Conservation (phyloP, 2,113 vertebrate genomes). For the Trogon melanurus region DNA sequence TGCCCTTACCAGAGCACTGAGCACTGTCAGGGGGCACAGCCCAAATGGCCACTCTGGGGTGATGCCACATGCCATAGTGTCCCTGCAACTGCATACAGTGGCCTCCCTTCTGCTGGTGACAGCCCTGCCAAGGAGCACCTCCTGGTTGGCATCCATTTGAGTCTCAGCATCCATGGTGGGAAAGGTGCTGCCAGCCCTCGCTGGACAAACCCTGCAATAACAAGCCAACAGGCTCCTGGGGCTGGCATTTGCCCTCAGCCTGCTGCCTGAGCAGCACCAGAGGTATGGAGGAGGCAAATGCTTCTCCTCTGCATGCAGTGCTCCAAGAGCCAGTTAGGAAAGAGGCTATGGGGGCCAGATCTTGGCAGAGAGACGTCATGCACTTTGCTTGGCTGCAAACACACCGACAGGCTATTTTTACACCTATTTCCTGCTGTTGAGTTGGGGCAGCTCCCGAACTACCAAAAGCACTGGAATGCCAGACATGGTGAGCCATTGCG, state of each 20-base stretch:
- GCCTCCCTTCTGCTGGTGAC: not conserved
- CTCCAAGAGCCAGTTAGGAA: not conserved
- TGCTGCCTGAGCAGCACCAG: not conserved
- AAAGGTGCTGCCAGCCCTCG: not conserved
- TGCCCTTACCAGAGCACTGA: not conserved
- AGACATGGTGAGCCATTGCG: not conserved
- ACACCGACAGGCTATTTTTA: not conserved
- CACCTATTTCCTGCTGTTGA: not conserved
- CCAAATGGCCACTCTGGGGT: not conserved
- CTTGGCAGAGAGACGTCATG: not conserved
- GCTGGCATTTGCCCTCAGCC: not conserved
- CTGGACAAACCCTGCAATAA: not conserved
- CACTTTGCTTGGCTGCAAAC: not conserved
- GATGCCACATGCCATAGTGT: not conserved
- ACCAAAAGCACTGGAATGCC: not conserved
- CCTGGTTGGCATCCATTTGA: not conserved
- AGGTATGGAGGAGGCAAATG: not conserved
- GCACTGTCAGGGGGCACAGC: not conserved
- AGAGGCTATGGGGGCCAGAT: not conserved
- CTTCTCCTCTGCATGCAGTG: not conserved
- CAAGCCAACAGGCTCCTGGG: not conserved
- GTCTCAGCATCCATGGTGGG: not conserved
- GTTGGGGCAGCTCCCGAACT: not conserved
- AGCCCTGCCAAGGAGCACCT: not conserved
- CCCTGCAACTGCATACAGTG: rapidly evolving